A percentile compares a stretch with the other conserved stretches of the same genome.
phyloP scores from a whole-genome alignment of 2,113 vertebrate species.

The Ammodytes dubius region DNA sequence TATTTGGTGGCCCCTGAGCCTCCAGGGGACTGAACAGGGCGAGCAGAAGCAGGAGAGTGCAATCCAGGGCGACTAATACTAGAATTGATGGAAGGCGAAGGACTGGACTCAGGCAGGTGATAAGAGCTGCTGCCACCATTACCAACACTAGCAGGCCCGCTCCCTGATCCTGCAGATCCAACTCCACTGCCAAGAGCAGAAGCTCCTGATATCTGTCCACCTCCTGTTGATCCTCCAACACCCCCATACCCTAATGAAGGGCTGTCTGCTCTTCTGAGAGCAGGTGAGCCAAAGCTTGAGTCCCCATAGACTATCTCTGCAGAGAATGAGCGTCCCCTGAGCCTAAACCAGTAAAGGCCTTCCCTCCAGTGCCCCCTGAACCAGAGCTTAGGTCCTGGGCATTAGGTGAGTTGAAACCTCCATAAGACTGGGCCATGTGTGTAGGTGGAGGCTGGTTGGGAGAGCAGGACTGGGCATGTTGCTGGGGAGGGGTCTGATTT shows the following conservation, averaged over 20 bases:
- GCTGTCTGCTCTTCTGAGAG: constrained; percentile 84
- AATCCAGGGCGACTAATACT: constrained; percentile 86
- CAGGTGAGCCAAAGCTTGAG: constrained; percentile 76
- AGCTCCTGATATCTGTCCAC: constrained; percentile 73
- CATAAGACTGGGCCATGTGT: constrained; percentile 82
- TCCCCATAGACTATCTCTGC: constrained; percentile 85
- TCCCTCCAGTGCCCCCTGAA: constrained; percentile 71
- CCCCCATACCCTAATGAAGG: constrained; percentile 87
- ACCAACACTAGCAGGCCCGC: constrained; percentile 46
- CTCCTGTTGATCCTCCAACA: constrained; percentile 59
- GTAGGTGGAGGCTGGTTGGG: constrained; percentile 81
- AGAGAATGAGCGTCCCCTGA: constrained; percentile 85
- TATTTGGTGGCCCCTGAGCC: constrained; percentile 87
- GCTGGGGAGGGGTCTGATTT: constrained; percentile 84
- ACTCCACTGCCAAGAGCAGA: constrained; percentile 60
- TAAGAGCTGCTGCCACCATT: constrained; percentile 73
- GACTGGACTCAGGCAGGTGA: constrained; percentile 88
- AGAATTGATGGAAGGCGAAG: constrained; percentile 83
- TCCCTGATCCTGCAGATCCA: constrained; percentile 69
- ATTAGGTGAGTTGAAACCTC: constrained; percentile 86
- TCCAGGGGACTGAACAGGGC: constrained; percentile 87
- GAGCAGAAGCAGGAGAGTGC: constrained; percentile 86
- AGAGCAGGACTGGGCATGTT: constrained; percentile 81
- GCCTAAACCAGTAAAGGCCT: constrained; percentile 72
- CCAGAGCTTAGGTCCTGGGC: constrained; percentile 85